A percentile compares a stretch with the other conserved stretches of the same genome.
These are phyloP conservation scores for Oreochromis grahami DNA, from an alignment of 2,797 vertebrate genomes.

Conservation along the genomic window DNA sequence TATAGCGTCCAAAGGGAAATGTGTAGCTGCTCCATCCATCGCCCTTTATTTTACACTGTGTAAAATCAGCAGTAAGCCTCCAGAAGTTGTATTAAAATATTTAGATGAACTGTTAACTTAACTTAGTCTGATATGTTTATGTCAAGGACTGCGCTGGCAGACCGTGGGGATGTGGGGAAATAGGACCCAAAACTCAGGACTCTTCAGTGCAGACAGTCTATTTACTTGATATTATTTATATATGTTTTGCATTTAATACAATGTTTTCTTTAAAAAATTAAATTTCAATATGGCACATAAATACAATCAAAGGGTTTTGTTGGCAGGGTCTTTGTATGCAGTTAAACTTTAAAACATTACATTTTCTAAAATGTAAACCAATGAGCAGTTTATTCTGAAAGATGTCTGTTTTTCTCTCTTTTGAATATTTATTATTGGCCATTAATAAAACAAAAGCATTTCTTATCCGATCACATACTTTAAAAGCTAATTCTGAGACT, in stretches of 20 bases:
- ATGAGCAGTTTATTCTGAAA: neutral
- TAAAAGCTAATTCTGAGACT: neutral
- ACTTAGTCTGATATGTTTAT: neutral
- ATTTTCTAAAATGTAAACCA: neutral
- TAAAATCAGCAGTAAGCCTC: neutral
- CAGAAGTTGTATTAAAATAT: neutral
- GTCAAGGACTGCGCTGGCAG: neutral
- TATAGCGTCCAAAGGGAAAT: neutral
- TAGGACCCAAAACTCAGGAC: neutral
- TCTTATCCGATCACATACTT: neutral
- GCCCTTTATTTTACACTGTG: neutral
- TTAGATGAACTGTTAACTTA: neutral
- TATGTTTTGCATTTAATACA: neutral
- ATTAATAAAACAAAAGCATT: neutral
- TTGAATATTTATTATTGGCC: neutral
- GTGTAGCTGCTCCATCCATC: neutral
- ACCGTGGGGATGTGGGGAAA: neutral
- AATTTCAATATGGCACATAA: neutral
- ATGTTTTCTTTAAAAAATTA: neutral
- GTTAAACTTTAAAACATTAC: neutral
- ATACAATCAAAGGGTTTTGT: neutral
- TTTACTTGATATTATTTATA: neutral
- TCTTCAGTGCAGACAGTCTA: neutral
- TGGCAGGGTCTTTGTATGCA: neutral
- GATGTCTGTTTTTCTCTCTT: neutral